Evolutionary conservation across 1,140 invertebrate species (phyloP).

Genomic region (Zaprionus gabonicus): DNA sequence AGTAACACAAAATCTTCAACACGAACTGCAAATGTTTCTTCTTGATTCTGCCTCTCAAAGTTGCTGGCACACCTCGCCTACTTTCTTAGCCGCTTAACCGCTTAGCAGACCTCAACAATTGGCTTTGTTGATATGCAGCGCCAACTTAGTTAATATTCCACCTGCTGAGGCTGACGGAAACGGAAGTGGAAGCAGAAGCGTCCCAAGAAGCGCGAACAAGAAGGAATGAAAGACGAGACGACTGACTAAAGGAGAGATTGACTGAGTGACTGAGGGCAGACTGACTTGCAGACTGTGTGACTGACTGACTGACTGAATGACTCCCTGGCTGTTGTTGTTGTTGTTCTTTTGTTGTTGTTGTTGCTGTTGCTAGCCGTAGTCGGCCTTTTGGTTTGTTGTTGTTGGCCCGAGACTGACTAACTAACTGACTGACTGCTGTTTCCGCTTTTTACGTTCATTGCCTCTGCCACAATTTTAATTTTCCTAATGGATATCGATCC

Average conservation of each 20-base stretch:
- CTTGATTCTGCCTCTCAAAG: too few species aligned
- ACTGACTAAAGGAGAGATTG: conserved; percentile 10
- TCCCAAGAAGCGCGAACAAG: conserved; percentile 18
- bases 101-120: conserved; percentile 3
- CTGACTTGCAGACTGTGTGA: conserved; percentile 21
- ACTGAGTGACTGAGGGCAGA: conserved; percentile 5
- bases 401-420: conserved; percentile 21
- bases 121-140: background rate
- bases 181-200: conserved; percentile 61
- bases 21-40: background rate
- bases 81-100: background rate
- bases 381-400: conserved; percentile 27
- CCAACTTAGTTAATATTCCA: conserved; percentile 20
- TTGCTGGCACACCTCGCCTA: too few species aligned
- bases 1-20: background rate
- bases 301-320: conserved; percentile 56
- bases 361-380: background rate
- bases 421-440: conserved; percentile 65
- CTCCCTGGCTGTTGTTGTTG: conserved; percentile 55
- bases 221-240: conserved; percentile 14
- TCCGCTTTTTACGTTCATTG: conserved; percentile 84
- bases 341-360: conserved; percentile 34
- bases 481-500: conserved; percentile 85
- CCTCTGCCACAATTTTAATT: conserved; percentile 84
- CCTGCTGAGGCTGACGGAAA: conserved; percentile 11